These are phyloP conservation scores for Lepidurus apus DNA, from an alignment of 1,140 invertebrate species.

Conservation along the genomic window DNA sequence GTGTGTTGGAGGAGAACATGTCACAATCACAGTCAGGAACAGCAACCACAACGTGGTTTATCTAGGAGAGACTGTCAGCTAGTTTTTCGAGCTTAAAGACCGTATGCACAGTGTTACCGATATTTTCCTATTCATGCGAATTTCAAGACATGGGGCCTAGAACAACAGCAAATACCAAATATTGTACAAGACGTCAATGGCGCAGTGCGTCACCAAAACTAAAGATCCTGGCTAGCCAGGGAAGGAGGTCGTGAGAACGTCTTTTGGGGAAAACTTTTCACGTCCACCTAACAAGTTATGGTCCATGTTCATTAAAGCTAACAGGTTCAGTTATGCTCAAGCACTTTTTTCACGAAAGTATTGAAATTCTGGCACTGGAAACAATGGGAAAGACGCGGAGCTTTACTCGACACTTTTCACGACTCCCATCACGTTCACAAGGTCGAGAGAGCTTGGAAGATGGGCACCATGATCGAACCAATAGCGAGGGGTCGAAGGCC, in stretches of 20 bases:
- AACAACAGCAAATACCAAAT: neutral
- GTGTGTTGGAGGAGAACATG: neutral
- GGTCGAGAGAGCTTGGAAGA: no score
- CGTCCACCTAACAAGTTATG: neutral
- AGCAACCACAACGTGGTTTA: neutral
- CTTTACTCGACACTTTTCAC: neutral
- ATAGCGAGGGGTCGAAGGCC: no score
- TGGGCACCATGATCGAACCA: no score
- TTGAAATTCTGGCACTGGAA: neutral
- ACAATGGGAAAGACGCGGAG: neutral
- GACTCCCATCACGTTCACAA: neutral
- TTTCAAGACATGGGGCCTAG: neutral
- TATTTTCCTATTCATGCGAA: neutral
- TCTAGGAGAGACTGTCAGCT: neutral
- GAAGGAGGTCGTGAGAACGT: neutral
- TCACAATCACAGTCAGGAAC: neutral
- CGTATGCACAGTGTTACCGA: no score
- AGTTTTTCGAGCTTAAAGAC: neutral
- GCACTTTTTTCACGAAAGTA: neutral
- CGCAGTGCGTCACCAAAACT: neutral
- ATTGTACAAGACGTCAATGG: neutral
- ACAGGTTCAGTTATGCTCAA: neutral
- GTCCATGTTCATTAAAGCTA: neutral
- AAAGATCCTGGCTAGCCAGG: neutral
- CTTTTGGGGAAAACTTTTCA: neutral